phyloP scores from a whole-genome alignment of 2,888 invertebrate genomes.

The Brachyopa scutellaris region DNA sequence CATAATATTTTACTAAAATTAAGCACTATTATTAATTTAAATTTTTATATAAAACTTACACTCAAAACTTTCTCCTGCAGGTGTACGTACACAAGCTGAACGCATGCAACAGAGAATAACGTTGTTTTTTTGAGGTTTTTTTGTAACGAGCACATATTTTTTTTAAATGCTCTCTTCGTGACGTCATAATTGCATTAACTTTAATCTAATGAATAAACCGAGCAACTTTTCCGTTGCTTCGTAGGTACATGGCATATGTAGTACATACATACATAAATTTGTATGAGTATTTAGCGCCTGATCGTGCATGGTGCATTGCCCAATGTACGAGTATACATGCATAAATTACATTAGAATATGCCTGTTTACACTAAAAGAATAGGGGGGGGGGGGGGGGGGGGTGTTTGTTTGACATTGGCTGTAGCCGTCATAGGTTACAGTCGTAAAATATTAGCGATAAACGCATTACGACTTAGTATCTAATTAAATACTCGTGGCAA shows the following conservation, averaged over 20 bases:
- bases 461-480: background rate
- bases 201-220: conserved; percentile 1
- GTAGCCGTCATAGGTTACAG: background rate
- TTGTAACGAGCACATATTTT: background rate
- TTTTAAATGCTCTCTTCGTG: conserved; percentile 14
- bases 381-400: background rate
- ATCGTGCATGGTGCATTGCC: conserved; percentile 65
- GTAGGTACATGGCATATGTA: background rate
- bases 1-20: background rate
- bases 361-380: too few relatives aligned
- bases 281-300: conserved; percentile 64
- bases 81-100: background rate
- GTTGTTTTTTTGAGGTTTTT: background rate
- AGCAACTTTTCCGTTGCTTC: background rate
- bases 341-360: conserved; percentile 30
- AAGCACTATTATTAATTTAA: background rate
- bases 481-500: background rate
- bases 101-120: background rate
- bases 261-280: too few relatives aligned
- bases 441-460: background rate
- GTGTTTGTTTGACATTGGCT: conserved; percentile 49
- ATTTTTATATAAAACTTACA: background rate
- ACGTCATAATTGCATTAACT: conserved; percentile 33
- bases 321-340: too few relatives aligned
- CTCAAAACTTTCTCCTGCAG: conserved; percentile 6